Base-by-base conservation (phyloP, 1,140 invertebrate genomes). In the Brachionus rotundiformis region DNA sequence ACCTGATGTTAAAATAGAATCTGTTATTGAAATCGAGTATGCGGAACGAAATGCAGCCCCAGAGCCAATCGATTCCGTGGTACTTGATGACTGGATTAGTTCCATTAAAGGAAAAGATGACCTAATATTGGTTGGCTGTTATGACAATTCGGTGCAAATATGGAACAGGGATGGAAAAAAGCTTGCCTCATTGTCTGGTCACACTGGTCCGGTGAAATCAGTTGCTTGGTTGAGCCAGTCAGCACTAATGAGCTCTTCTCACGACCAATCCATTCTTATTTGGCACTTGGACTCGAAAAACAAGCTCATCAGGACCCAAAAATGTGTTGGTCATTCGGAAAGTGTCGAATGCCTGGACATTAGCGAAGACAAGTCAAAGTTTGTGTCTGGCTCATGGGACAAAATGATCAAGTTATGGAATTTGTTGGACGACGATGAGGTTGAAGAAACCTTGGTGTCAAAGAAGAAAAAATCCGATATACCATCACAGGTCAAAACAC, bases 31-130 rank as follows among this genome's bases (percentile, higher is more conserved):
- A 81, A 90, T 98, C 71, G 95, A 98, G 89, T 98, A 96, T 89
- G 88, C 97, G 39, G 93, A 95, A 86, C 91, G 92, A 84, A 91
- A 92, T 83, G 93, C 94, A 59, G 92, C 95, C 2, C 96, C 95
- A 0, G 91, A 93, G 85, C 95, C 95, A 10, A 91, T 95, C 85
- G 93, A 96, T 86, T 94, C 93, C 85, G 89, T 98, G 68, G 90
- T 94, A 84, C 95, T 97, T 86, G 94, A 98, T 89, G 95, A 98
- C 87, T 98, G 96, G 96, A 94, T 98, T 10, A 92, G 93, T 65
- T 92, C 93, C 41, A 92, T 96, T 25, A 91, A 93, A 83, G 90
- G 91, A 71, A 88, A 36, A 33, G 23, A 36, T 16, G 31, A 68
- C 16, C 7, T 33, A 4, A 94, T 97, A 82, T 85, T 98, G 8